Evolutionary conservation across 1,140 invertebrate species (phyloP).

Genomic region (Hyles euphorbiae): DNA sequence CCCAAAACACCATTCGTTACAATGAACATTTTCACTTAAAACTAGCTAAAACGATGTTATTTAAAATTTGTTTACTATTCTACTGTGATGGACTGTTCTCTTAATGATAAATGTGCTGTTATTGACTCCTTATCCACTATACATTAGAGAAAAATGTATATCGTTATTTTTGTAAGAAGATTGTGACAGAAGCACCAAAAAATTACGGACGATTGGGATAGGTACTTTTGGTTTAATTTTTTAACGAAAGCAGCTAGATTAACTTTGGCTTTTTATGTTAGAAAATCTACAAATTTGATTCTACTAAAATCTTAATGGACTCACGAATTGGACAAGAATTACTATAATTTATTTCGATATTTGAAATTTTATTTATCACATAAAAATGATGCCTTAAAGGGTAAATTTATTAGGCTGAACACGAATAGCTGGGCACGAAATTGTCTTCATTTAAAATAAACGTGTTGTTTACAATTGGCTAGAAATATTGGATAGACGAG

Average conservation of each 20-base stretch:
- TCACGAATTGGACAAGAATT: slow-evolving; percentile 23
- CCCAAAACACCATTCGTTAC: slow-evolving; percentile 12
- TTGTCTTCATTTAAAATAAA: no score
- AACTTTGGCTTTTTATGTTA: slow-evolving; percentile 33
- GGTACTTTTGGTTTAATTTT: slow-evolving; percentile 14
- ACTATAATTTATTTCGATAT: slow-evolving; percentile 12
- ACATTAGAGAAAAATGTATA: slow-evolving; percentile 21
- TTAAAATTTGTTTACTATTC: slow-evolving; percentile 34
- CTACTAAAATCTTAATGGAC: slow-evolving; percentile 24
- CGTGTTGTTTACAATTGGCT: no score
- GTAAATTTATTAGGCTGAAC: slow-evolving; percentile 14
- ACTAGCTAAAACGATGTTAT: slow-evolving; percentile 27
- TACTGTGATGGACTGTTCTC: slow-evolving; percentile 38
- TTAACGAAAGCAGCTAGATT: slow-evolving; percentile 26
- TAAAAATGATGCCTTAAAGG: slow-evolving; percentile 24
- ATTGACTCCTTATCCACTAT: slow-evolving; percentile 24
- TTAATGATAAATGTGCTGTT: slow-evolving; percentile 32
- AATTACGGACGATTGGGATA: slow-evolving; percentile 23
- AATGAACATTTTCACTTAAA: slow-evolving; percentile 21
- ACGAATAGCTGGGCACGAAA: background rate
- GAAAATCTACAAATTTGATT: slow-evolving; percentile 25
- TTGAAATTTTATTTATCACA: slow-evolving; percentile 19
- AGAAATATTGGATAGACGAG: no score
- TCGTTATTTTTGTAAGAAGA: slow-evolving; percentile 19
- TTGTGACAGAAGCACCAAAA: slow-evolving; percentile 37